phyloP scores from a whole-genome alignment of 1,140 invertebrate genomes.

The Drosophila aff. region DNA sequence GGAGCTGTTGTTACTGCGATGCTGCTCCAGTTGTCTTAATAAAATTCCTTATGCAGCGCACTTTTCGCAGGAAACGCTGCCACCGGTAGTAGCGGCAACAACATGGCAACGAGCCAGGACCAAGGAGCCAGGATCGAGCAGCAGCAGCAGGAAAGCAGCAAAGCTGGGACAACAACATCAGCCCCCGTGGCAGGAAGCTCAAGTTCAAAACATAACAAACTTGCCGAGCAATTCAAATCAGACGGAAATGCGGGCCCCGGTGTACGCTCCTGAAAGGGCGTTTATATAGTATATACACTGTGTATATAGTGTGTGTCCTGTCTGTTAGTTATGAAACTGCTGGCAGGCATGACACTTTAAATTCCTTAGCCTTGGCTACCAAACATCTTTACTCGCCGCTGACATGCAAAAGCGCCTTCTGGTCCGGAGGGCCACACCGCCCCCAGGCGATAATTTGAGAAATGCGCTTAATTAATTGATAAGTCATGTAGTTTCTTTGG shows the following conservation, averaged over 20 bases:
- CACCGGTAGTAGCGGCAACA: slow-evolving; percentile 50
- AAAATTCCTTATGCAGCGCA: slow-evolving; percentile 79
- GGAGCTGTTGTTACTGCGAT: slow-evolving; percentile 41
- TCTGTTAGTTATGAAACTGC: slow-evolving; percentile 62
- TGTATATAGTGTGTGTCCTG: slow-evolving; percentile 6
- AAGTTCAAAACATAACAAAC: slow-evolving; percentile 82
- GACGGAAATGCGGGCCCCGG: slow-evolving; percentile 70
- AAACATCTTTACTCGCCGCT: slow-evolving; percentile 53
- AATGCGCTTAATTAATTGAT: slow-evolving; percentile 78
- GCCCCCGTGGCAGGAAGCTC: slow-evolving; percentile 72
- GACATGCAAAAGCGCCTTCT: slow-evolving; percentile 62
- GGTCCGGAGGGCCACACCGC: slow-evolving; percentile 14
- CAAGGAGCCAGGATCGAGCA: slow-evolving; percentile 18
- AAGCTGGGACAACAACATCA: slow-evolving; percentile 35
- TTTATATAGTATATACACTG: slow-evolving; percentile 6
- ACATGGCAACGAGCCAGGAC: slow-evolving; percentile 17
- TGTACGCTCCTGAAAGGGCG: slow-evolving; percentile 33
- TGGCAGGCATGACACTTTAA: slow-evolving; percentile 58
- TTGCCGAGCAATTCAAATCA: slow-evolving; percentile 79
- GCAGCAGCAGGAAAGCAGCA: not conserved
- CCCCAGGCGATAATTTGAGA: slow-evolving; percentile 75
- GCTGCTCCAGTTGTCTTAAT: slow-evolving; percentile 72
- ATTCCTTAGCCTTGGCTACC: slow-evolving; percentile 23
- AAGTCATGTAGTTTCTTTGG: slow-evolving; percentile 63
- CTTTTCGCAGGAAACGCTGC: slow-evolving; percentile 72